Evolutionary conservation across 2,113 vertebrate species (phyloP).

Genomic region (Rhynchomys soricoides): DNA sequence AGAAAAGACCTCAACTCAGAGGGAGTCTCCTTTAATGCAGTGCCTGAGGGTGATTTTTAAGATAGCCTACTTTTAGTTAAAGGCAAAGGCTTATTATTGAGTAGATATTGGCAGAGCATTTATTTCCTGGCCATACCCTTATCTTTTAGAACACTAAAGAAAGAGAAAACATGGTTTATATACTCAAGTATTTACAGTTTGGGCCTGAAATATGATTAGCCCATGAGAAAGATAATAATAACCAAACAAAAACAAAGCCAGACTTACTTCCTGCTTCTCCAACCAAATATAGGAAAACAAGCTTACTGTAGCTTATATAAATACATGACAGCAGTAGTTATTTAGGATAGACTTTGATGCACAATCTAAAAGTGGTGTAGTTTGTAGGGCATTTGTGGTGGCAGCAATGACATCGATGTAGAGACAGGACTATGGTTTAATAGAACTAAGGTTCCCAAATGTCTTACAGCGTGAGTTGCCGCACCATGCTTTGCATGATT

Average conservation of each 20-base stretch:
- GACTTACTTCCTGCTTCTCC: neutral
- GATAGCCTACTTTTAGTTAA: conserved; percentile 36
- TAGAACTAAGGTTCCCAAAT: neutral
- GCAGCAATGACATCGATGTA: neutral
- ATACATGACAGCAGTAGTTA: neutral
- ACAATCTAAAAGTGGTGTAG: neutral
- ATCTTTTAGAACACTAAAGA: neutral
- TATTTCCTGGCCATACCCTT: neutral
- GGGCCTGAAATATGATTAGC: neutral
- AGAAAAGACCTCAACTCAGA: neutral
- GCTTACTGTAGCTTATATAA: neutral
- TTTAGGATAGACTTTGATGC: conserved; percentile 2
- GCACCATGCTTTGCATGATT: accelerated
- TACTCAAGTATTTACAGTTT: neutral
- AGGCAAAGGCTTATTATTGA: neutral
- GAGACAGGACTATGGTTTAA: neutral
- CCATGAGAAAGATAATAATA: neutral
- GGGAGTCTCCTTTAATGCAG: neutral
- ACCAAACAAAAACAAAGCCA: neutral
- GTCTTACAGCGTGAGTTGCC: neutral
- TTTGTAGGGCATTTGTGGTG: neutral
- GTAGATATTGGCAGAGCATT: neutral
- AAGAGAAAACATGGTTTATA: conserved; percentile 40
- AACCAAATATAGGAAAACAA: neutral
- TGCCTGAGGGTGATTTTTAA: conserved; percentile 35